Base-by-base conservation (phyloP, 2,113 vertebrate genomes). In the Scomber scombrus region DNA sequence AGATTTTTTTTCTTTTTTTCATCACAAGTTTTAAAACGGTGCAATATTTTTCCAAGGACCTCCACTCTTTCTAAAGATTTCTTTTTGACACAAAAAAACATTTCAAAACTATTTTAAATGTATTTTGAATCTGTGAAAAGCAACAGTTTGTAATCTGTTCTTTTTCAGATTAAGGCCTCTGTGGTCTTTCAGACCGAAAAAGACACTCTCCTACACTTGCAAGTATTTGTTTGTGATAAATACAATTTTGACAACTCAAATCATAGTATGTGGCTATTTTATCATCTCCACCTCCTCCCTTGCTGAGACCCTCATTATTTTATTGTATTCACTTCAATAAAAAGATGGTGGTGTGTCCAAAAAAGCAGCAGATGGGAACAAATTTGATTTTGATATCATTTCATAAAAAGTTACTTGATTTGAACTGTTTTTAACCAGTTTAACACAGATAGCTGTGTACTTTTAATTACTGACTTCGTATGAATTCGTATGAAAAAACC, bases 1-100 rank as follows among this genome's bases (percentile, higher is more conserved):
- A 12, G 46, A 81, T 86, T 87, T 90, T 85, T 51, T 62, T 62
- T 65, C 2, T 58, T 0, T 34, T 40, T 40, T 40, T 40, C 7
- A 40, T 40, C 9, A 40, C 9, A 26, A 26, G 23, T 26, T 26
- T 26, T 2, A 26, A 26, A 26, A 26, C 3, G 23, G 23, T 26
- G 23, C 23, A 26, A 26, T 26, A 26, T 26, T 86, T 92, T 91
- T 69, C 56, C 52, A 80, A 45, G 52, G 71, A 69, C 49, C 75
- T 63, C 63, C 10, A 74, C 69, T 72, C 21, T 57, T 43, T 66
- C 40, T 16, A 12, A 68, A 31, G 55, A 40, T 80, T 85, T 8
- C 18, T 40, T 67, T 62, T 70, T 80, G 43, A 47, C 23, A 26
- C 1, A 26, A 1, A 26, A 26, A 26, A 26, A 26, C 23, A 47